Conservation (phyloP, 2,113 vertebrate species). For the Engystomops pustulosus region DNA sequence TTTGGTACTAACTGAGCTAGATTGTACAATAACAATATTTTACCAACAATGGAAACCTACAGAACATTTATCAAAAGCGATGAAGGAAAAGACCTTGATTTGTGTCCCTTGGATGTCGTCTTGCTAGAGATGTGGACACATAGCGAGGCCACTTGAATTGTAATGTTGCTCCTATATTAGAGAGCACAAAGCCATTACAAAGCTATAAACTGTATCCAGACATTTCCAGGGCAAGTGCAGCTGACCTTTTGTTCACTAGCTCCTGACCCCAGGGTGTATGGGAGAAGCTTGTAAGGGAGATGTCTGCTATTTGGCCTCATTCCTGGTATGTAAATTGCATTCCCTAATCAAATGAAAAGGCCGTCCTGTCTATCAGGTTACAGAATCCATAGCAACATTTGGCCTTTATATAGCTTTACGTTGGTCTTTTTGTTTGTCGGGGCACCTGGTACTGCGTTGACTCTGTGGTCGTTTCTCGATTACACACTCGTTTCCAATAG, state of each 20-base stretch:
- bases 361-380: slow-evolving; percentile 83
- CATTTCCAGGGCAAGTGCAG: slow-evolving; percentile 84
- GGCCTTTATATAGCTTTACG: slow-evolving; percentile 82
- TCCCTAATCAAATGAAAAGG: slow-evolving; percentile 84
- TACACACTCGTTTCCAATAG: not conserved
- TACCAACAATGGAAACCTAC: no score
- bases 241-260: slow-evolving; percentile 83
- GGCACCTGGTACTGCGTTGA: slow-evolving; percentile 82
- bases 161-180: slow-evolving; percentile 73
- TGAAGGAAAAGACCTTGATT: no score
- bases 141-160: not conserved
- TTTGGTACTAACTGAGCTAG: no score
- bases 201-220: slow-evolving; percentile 84
- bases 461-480: not conserved
- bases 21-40: no score
- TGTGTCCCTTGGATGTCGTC: not conserved
- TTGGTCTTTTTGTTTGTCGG: slow-evolving; percentile 84
- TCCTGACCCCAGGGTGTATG: slow-evolving; percentile 81
- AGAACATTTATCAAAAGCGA: no score
- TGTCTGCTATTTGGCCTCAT: slow-evolving; percentile 82
- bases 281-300: slow-evolving; percentile 76
- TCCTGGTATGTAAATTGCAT: slow-evolving; percentile 85
- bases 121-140: not conserved
- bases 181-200: slow-evolving; percentile 77
- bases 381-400: slow-evolving; percentile 88